Evolutionary conservation across 2,113 vertebrate species (phyloP).

Genomic region (Lepisosteus oculatus): DNA sequence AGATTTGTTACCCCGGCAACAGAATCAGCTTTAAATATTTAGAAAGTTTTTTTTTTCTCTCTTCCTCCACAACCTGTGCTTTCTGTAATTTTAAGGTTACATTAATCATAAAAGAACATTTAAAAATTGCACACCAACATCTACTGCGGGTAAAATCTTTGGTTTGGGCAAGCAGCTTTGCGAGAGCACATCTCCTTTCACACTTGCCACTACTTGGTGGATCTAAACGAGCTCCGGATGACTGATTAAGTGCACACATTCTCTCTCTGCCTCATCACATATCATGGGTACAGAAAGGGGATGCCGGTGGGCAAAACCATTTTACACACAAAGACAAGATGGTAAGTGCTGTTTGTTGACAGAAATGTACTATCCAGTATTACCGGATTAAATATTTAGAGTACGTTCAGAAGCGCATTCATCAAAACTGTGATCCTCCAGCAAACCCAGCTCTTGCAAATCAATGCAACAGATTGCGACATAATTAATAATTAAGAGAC

Average conservation of each 20-base stretch:
- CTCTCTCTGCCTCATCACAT: constrained; percentile 30
- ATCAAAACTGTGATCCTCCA: constrained; percentile 19
- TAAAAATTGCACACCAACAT: constrained; percentile 22
- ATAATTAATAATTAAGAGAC: too few species aligned
- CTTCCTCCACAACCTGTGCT: constrained; percentile 22
- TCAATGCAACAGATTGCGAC: constrained; percentile 27
- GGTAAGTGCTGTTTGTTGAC: constrained; percentile 63
- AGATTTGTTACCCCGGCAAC: constrained; percentile 52
- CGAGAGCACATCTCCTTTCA: not conserved
- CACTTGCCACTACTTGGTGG: too few species aligned
- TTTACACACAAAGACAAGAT: constrained; percentile 38
- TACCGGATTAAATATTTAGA: constrained; percentile 57
- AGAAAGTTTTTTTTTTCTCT: constrained; percentile 34
- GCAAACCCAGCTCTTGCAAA: constrained; percentile 42
- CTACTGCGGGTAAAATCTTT: constrained; percentile 27
- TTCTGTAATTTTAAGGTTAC: constrained; percentile 16
- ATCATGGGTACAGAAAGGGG: constrained; percentile 30
- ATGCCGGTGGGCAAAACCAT: constrained; percentile 37
- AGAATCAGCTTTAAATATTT: constrained; percentile 45
- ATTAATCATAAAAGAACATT: constrained; percentile 17
- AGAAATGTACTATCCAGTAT: constrained; percentile 40
- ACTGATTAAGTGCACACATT: constrained; percentile 39
- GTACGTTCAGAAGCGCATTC: constrained; percentile 18
- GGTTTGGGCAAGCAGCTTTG: constrained; percentile 35
- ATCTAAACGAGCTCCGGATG: constrained; percentile 31